A percentile compares a stretch with the other conserved stretches of the same genome.
phyloP scores from a whole-genome alignment of 1,140 invertebrate genomes.

The Drosophila ironensis region DNA sequence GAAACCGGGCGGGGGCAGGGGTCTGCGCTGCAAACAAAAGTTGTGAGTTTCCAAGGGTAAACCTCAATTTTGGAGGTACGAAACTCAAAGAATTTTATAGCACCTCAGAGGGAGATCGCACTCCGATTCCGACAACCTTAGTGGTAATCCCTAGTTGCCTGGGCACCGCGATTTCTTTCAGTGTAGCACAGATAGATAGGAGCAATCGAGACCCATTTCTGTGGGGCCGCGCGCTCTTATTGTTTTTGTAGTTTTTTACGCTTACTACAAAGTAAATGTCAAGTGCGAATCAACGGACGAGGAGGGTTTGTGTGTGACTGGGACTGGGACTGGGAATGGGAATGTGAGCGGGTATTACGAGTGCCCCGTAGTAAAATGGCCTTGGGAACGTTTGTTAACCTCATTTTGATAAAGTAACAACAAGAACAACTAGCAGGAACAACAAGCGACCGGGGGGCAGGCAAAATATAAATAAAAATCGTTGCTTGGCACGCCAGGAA shows the following conservation, averaged over 20 bases:
- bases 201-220: constrained; percentile 24
- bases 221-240: not conserved
- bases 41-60: too few species aligned
- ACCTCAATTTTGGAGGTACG: too few species aligned
- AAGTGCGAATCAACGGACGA: constrained; percentile 61
- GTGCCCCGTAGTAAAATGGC: constrained; percentile 59
- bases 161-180: not conserved
- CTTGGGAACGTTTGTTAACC: constrained; percentile 78
- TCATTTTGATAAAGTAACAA: constrained; percentile 69
- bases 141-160: too few species aligned
- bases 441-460: not conserved
- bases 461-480: constrained; percentile 54
- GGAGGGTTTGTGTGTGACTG: constrained; percentile 23
- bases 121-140: too few species aligned
- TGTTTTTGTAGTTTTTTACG: constrained; percentile 43
- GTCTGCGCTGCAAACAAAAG: not conserved
- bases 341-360: constrained; percentile 27
- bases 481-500: constrained; percentile 55
- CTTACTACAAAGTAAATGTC: constrained; percentile 78
- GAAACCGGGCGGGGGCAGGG: not conserved
- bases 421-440: too few species aligned
- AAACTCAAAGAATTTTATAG: not conserved
- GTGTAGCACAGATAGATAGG: constrained; percentile 26
- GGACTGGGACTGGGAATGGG: constrained; percentile 28
- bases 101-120: too few species aligned